Evolutionary conservation across 2,113 vertebrate genomes (phyloP).

Genomic region (Plecturocebus donacophilus): DNA sequence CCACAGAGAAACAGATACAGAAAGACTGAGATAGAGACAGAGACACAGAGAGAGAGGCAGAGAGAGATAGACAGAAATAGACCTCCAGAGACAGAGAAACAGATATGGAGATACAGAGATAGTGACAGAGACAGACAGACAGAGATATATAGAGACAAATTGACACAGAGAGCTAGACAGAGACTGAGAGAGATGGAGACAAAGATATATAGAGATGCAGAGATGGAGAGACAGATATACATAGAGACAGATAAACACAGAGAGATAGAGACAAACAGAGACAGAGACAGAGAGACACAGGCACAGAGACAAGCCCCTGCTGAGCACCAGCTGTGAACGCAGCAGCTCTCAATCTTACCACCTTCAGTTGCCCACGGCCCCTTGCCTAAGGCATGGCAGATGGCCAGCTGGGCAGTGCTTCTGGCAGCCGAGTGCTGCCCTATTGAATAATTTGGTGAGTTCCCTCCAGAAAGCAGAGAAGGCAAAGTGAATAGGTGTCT

Average conservation of each 20-base stretch:
- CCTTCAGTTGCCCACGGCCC: not conserved
- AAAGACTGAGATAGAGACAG: too few species aligned
- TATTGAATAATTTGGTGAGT: conserved; percentile 21
- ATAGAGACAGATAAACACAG: not conserved
- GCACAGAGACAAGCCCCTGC: not conserved
- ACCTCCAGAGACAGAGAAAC: not conserved
- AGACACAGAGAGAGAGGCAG: not conserved
- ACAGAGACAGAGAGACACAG: not conserved
- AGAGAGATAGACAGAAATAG: not conserved
- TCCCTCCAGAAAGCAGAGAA: not conserved
- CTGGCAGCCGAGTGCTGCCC: not conserved
- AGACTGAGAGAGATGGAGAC: not conserved
- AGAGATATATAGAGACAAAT: not conserved
- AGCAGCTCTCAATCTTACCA: not conserved
- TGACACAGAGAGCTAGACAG: not conserved
- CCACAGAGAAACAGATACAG: not conserved
- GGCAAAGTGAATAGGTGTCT: not conserved
- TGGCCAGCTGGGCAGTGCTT: not conserved
- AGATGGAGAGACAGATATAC: not conserved
- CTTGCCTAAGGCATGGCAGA: conserved; percentile 13
- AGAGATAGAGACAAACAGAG: not conserved
- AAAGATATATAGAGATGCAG: not conserved
- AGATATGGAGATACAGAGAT: fast-evolving
- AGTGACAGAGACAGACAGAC: fast-evolving
- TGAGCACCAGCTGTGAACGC: not conserved